Percentiles rank a stretch among this genome's conserved stretches.
Evolutionary conservation across 2,888 invertebrate species (phyloP).

Genomic region (Pedicia rivosa): DNA sequence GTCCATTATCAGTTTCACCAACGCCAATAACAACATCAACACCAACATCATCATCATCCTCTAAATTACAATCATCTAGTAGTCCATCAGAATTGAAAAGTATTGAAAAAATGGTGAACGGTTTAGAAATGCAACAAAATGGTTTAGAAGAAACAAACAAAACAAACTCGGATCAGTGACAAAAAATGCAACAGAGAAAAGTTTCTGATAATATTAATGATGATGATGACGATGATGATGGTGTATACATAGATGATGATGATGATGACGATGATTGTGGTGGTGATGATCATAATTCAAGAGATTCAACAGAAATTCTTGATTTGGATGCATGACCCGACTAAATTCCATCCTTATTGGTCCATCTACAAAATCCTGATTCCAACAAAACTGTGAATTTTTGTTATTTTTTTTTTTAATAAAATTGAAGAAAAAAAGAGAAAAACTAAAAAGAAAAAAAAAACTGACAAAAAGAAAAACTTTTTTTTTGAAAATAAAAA

Average conservation of each 20-base stretch:
- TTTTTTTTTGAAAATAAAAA: no score
- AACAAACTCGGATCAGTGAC: slow-evolving; percentile 2
- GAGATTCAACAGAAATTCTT: slow-evolving; percentile 5
- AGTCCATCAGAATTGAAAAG: slow-evolving; percentile 68
- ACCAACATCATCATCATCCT: slow-evolving; percentile 34
- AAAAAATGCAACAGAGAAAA: neutral
- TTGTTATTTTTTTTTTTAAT: no score
- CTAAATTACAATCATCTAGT: slow-evolving; percentile 18
- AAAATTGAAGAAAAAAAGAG: no score
- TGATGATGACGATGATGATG: slow-evolving; percentile 21
- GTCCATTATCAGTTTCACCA: slow-evolving; percentile 29
- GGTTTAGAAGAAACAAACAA: slow-evolving; percentile 13
- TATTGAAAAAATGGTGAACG: slow-evolving; percentile 96
- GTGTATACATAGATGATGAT: slow-evolving; percentile 12
- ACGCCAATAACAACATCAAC: slow-evolving; percentile 22
- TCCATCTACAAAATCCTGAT: no score
- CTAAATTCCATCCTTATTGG: no score
- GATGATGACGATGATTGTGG: slow-evolving; percentile 16
- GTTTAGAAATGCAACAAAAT: slow-evolving; percentile 69
- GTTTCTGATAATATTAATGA: slow-evolving; percentile 10
- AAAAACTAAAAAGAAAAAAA: no score
- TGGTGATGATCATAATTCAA: slow-evolving; percentile 18
- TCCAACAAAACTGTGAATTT: no score
- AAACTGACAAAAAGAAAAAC: no score
- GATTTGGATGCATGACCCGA: slow-evolving; percentile 7